phyloP scores from a whole-genome alignment of 2,888 invertebrate species.

The Glaucopsyche alexis region DNA sequence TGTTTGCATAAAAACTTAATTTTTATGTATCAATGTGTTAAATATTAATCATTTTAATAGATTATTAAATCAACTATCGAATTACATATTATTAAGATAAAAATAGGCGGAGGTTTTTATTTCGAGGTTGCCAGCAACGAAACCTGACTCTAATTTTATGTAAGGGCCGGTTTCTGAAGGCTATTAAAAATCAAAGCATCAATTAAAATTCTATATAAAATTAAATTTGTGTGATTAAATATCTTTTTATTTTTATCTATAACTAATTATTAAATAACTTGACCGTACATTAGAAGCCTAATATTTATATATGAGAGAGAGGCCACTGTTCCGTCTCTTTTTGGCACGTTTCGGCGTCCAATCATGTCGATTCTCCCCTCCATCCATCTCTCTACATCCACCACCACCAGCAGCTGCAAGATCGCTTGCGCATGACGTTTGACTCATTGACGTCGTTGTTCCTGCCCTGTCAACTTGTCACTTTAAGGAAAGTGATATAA shows the following conservation, averaged over 20 bases:
- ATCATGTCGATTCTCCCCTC: no score
- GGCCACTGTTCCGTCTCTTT: no score
- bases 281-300: no score
- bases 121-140: neutral
- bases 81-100: neutral
- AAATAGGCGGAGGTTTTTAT: neutral
- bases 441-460: no score
- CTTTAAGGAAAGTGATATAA: no score
- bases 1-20: constrained; percentile 4
- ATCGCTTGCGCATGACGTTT: no score
- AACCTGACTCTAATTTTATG: neutral
- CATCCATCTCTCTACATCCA: no score
- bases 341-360: no score
- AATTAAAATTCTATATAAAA: neutral
- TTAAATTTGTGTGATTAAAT: neutral
- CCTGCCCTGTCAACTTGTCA: no score
- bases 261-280: no score
- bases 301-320: no score
- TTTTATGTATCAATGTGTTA: neutral
- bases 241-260: neutral
- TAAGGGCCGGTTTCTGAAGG: neutral
- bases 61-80: neutral
- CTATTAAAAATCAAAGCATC: neutral
- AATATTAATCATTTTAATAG: neutral
- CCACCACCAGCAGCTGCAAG: no score